Conservation (phyloP, 2,113 vertebrate genomes). For the Cololabis saira region DNA sequence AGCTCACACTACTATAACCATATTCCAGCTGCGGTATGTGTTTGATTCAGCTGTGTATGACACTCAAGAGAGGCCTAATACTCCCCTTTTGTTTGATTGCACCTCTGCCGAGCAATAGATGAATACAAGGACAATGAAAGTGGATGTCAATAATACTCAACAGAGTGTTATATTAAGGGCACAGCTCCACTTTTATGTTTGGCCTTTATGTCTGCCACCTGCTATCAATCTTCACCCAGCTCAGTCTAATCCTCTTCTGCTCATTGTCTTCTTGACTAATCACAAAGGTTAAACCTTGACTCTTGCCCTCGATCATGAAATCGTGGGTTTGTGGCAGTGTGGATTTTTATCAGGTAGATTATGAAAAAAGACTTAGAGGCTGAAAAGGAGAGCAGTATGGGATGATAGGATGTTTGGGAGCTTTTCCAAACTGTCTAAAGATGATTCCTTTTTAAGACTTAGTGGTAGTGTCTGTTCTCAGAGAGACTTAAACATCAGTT, state of each 20-base stretch:
- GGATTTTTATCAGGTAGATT: constrained; percentile 2
- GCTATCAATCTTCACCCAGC: constrained; percentile 4
- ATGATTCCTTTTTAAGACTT: constrained; percentile 3
- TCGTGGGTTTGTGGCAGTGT: constrained; percentile 7
- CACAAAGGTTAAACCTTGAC: constrained; percentile 12
- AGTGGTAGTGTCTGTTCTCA: not conserved
- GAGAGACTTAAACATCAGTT: not conserved
- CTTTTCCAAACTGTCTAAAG: constrained; percentile 3
- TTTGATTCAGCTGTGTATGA: constrained; percentile 17
- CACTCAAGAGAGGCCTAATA: constrained; percentile 5
- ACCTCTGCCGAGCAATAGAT: constrained; percentile 4
- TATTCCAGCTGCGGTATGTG: constrained; percentile 9
- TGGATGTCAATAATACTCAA: constrained; percentile 20
- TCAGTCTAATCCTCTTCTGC: constrained; percentile 8
- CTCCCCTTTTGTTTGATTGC: constrained; percentile 22
- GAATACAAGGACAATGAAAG: constrained; percentile 18
- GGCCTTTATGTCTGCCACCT: constrained; percentile 1
- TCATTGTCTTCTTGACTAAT: constrained; percentile 21
- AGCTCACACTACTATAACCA: not conserved
- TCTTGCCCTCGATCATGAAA: constrained; percentile 8
- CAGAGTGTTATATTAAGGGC: constrained; percentile 9
- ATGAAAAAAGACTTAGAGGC: not conserved
- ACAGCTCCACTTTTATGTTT: constrained; percentile 3
- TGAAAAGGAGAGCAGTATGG: constrained; percentile 3
- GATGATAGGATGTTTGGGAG: not conserved